Base-by-base conservation (phyloP, 2,113 vertebrate genomes). In the Hypomesus transpacificus region DNA sequence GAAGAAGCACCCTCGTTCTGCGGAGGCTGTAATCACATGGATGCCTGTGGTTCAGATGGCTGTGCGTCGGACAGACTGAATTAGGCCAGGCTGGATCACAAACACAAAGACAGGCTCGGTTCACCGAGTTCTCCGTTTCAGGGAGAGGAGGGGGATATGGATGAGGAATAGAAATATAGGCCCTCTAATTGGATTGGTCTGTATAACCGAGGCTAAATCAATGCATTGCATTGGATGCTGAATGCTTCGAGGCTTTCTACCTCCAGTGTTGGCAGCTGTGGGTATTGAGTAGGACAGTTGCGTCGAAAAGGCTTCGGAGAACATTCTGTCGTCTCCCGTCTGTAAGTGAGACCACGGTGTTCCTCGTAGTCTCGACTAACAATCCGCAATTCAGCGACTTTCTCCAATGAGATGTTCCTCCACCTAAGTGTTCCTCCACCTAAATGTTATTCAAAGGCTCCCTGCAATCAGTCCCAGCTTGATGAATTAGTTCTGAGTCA, bases 101-200 rank as follows among this genome's bases (percentile, higher is more conserved):
- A 56, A 63, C n/a, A 70, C 53, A 76, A 14, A 61, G 21, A 68
- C 67, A 22, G 54, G 52, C 21, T 8, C 2, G 72, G 84, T 84
- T 85, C 66, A 80, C 26, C 50, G 21, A 75, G 81, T 84, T 82
- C 63, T 75, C 65, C 57, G 3, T 80, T 66, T 70, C 7, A 14
- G 26, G 67, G 39, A 76, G 34, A 46, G 56, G n/a, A 22, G 68
- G 54, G 13, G 20, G 28, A 24, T 20, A 64, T 16, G 26, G 68
- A 21, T 64, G 46, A 62, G 11, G 26, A 71, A 71, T 74, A 71
- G 66, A 64, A 86, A 80, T 73, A 70, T 59, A 59, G 57, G n/a
- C 22, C 9, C 57, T 21, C 58, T 72, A 69, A 82, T 67, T 69
- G 52, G 69, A 77, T 74, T 73, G 62, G 77, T 77, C 69, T 75